A percentile compares a stretch with the other conserved stretches of the same genome.
Evolutionary conservation across 2,797 vertebrate species (phyloP).

Genomic region (Trematomus bernacchii): DNA sequence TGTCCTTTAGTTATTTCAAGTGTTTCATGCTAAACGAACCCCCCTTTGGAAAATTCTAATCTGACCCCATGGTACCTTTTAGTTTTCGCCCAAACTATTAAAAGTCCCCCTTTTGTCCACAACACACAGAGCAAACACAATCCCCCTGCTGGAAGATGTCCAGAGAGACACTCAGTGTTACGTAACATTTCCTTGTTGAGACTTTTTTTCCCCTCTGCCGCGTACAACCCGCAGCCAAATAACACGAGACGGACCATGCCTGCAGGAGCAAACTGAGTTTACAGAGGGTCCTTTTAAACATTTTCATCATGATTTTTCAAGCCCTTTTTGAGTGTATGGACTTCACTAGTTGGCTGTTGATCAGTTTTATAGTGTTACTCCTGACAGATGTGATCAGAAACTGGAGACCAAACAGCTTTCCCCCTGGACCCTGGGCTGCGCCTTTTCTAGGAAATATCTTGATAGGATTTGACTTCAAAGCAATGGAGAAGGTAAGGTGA

Average conservation of each 20-base stretch:
- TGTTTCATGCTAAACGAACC: no score
- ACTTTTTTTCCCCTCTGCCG: accelerated
- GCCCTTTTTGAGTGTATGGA: slow-evolving; percentile 73
- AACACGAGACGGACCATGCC: background rate
- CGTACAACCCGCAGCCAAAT: background rate
- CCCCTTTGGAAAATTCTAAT: no score
- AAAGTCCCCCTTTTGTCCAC: no score
- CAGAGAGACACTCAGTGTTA: slow-evolving; percentile 7
- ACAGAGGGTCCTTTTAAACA: background rate
- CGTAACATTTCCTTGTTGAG: slow-evolving; percentile 4
- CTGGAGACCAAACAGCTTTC: slow-evolving; percentile 81
- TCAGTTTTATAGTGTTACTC: slow-evolving; percentile 74
- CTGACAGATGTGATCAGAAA: slow-evolving; percentile 81
- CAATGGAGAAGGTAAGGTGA: slow-evolving; percentile 73
- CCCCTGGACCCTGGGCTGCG: slow-evolving; percentile 84
- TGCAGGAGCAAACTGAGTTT: background rate
- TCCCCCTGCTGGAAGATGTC: background rate
- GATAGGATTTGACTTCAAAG: slow-evolving; percentile 73
- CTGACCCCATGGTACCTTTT: no score
- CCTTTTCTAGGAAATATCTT: slow-evolving; percentile 88
- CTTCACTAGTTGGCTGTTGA: slow-evolving; percentile 63
- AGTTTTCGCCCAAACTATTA: no score
- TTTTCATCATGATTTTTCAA: slow-evolving; percentile 73
- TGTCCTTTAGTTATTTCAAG: no score
- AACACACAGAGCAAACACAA: no score